Percentiles rank a stretch among this genome's conserved stretches.
These are phyloP conservation scores for Colletes gigas DNA, from an alignment of 1,140 invertebrate genomes.

Conservation along the genomic window DNA sequence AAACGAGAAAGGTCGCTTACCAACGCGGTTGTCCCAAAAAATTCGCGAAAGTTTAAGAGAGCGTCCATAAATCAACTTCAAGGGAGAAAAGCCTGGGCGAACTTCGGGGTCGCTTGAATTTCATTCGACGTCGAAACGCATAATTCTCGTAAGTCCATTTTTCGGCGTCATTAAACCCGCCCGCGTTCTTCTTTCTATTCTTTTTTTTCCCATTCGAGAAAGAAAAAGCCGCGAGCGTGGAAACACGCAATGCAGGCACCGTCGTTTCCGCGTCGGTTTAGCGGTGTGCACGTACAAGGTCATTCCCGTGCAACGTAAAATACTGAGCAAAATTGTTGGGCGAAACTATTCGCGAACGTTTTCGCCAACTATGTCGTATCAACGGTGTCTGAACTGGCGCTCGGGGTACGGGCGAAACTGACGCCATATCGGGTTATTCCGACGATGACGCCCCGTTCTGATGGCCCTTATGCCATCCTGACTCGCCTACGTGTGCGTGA, in stretches of 20 bases:
- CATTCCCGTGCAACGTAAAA: slow-evolving; percentile 50
- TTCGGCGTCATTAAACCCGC: slow-evolving; percentile 15
- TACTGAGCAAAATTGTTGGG: slow-evolving; percentile 68
- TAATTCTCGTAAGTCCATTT: slow-evolving; percentile 13
- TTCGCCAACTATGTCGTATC: slow-evolving; percentile 69
- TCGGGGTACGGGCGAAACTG: background rate
- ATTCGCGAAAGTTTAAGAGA: slow-evolving; percentile 7
- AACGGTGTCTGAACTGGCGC: slow-evolving; percentile 36
- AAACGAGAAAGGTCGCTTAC: too few species aligned
- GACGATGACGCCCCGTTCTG: slow-evolving; percentile 26
- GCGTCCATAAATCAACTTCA: background rate
- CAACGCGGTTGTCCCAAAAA: background rate
- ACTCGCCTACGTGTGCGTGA: background rate
- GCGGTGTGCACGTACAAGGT: background rate
- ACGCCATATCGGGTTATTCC: slow-evolving; percentile 43
- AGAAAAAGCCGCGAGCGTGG: slow-evolving; percentile 15
- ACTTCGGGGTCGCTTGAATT: background rate
- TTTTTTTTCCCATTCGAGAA: background rate
- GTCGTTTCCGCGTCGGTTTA: slow-evolving; percentile 23
- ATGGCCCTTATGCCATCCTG: slow-evolving; percentile 11
- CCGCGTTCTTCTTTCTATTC: background rate
- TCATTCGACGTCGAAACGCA: slow-evolving; percentile 20
- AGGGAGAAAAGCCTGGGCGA: background rate
- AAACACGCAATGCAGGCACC: slow-evolving; percentile 43
- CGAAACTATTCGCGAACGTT: slow-evolving; percentile 68